phyloP scores from a whole-genome alignment of 2,888 invertebrate genomes.

The Lathronympha strigana region DNA sequence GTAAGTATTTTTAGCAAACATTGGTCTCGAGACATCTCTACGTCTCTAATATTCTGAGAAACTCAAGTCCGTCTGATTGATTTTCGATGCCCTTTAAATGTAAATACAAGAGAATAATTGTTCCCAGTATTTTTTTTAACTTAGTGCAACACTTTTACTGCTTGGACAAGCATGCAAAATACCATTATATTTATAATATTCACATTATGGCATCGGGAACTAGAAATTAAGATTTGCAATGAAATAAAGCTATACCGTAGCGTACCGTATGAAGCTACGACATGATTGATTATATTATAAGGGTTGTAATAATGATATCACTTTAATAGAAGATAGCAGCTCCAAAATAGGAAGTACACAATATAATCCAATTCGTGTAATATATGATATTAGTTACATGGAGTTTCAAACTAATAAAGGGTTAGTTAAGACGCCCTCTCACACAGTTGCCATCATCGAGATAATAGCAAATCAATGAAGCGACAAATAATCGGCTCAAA shows the following conservation, averaged over 20 bases:
- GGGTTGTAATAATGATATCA: conserved; percentile 20
- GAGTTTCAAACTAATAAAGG: conserved; percentile 49
- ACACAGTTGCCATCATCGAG: conserved; percentile 53
- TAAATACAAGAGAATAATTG: conserved; percentile 14
- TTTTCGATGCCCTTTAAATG: conserved; percentile 49
- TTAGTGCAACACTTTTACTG: background rate
- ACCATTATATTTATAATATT: no score
- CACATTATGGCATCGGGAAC: no score
- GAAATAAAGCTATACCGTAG: no score
- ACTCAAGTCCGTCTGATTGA: conserved; percentile 59
- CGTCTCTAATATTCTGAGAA: conserved; percentile 59
- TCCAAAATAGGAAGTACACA: conserved; percentile 25
- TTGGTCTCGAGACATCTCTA: conserved; percentile 63
- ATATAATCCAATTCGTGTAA: conserved; percentile 36
- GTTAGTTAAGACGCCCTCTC: conserved; percentile 44
- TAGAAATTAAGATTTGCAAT: no score
- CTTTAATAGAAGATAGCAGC: conserved; percentile 13
- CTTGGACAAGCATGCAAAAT: background rate
- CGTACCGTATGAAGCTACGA: no score
- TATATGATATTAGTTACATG: conserved; percentile 35
- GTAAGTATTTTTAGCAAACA: conserved; percentile 69
- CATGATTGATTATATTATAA: background rate
- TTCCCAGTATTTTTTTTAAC: conserved; percentile 3
- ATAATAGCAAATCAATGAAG: conserved; percentile 64
- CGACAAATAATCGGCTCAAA: conserved; percentile 67